Evolutionary conservation across 2,888 invertebrate species (phyloP), one percentile per base, ranked within the genome.

Genomic region (Pemphredon lugubris): DNA sequence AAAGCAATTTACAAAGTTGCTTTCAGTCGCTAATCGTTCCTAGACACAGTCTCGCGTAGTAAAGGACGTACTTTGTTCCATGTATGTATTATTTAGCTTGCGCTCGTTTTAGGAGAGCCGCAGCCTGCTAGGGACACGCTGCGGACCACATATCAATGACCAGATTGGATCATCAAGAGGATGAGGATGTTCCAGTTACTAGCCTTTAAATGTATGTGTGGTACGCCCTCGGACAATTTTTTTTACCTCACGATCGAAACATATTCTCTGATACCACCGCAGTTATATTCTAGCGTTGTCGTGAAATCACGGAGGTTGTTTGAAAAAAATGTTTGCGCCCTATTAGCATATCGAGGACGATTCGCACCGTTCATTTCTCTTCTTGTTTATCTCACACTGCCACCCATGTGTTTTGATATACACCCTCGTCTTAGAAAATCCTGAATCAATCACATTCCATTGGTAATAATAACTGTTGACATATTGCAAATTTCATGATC

Each of bases 61-160:
- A n/a, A n/a, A n/a, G n/a, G n/a, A n/a, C 1, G 18, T n/a, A 42
- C 1, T 16, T 11, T 37, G 32, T 20, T 23, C 4, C 16, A 16
- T n/a, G n/a, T n/a, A n/a, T n/a, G n/a, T n/a, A n/a, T n/a, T n/a
- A n/a, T n/a, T n/a, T n/a, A n/a, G n/a, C n/a, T n/a, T n/a, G n/a
- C 5, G 5, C 9, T 58, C 60, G 48, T 63, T 77, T 32, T 63
- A 81, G 83, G 54, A 82, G 83, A 72, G 75, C 78, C 32, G 82
- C 81, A 14, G 81, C 84, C 70, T 85, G 87, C 79, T 89, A 89
- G 86, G 88, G 79, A 80, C 78, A 85, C 83, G 86, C 88, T 61
- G 87, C 84, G 84, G 84, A 87, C 85, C 84, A 85, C 84, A 84
- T 86, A 86, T 86, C 86, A 82, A 83, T 85, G 84, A 82, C 77